phyloP scores from a whole-genome alignment of 2,888 invertebrate species.

The Scaptodrosophila latifasciaeformis region DNA sequence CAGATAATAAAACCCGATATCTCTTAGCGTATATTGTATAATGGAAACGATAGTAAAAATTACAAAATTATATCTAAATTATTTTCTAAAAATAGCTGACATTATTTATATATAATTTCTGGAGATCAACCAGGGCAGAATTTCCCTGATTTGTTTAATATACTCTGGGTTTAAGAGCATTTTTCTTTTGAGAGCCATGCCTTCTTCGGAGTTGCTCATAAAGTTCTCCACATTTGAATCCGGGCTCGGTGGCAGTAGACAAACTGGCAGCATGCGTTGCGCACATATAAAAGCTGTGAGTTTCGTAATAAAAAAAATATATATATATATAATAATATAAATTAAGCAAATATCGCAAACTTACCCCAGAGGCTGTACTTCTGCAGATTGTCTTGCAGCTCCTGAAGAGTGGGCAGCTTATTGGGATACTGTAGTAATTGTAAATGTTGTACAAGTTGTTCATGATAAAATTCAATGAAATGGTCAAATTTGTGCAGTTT shows the following conservation, averaged over 20 bases:
- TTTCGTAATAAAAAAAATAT: background rate
- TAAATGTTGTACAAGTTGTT: slow-evolving; percentile 55
- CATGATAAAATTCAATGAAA: slow-evolving; percentile 69
- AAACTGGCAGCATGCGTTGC: slow-evolving; percentile 51
- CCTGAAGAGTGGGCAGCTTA: slow-evolving; percentile 56
- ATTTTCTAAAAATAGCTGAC: too few relatives aligned
- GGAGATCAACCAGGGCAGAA: slow-evolving; percentile 69
- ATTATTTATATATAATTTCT: slow-evolving; percentile 45
- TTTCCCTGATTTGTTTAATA: slow-evolving; percentile 54
- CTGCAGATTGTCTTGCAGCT: slow-evolving; percentile 60
- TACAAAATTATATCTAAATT: too few relatives aligned
- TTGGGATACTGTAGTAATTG: slow-evolving; percentile 56
- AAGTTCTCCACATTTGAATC: slow-evolving; percentile 60
- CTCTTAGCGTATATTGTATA: too few relatives aligned
- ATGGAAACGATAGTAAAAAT: too few relatives aligned
- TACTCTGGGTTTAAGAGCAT: slow-evolving; percentile 61
- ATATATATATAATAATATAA: background rate
- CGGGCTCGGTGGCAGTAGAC: slow-evolving; percentile 55
- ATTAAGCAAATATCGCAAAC: too few relatives aligned
- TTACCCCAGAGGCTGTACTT: slow-evolving; percentile 63
- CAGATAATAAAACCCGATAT: background rate
- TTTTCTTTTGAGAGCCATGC: slow-evolving; percentile 50
- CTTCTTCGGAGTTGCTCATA: slow-evolving; percentile 45
- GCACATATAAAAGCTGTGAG: slow-evolving; percentile 50
- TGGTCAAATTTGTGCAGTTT: slow-evolving; percentile 67